Evolutionary conservation across 2,888 invertebrate species (phyloP).

Genomic region (Ectemnius lituratus): DNA sequence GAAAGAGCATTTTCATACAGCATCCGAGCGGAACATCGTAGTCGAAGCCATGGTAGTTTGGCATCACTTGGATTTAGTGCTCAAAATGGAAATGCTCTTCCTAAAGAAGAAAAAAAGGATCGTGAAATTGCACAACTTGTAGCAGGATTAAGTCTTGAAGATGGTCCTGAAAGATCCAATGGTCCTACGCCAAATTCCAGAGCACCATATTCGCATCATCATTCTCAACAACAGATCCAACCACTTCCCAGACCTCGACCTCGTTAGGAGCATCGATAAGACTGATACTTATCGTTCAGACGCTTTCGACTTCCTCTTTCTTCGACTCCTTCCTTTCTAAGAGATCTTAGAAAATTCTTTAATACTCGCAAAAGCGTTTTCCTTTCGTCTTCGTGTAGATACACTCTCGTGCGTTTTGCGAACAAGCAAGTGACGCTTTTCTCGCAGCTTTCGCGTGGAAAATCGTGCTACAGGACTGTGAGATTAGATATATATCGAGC

Average conservation of each 20-base stretch:
- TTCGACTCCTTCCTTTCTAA: too few relatives aligned
- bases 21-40: conserved; percentile 94
- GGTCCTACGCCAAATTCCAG: conserved; percentile 81
- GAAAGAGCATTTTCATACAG: conserved; percentile 96
- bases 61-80: conserved; percentile 94
- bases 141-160: conserved; percentile 91
- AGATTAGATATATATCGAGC: background rate
- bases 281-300: conserved; percentile 11
- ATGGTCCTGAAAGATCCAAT: conserved; percentile 85
- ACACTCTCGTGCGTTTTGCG: background rate
- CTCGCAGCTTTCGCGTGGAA: conserved; percentile 43
- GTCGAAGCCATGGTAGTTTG: conserved; percentile 93
- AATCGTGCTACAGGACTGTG: conserved; percentile 23
- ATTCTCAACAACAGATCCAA: conserved; percentile 62
- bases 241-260: conserved; percentile 75
- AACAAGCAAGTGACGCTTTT: conserved; percentile 10
- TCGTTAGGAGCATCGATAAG: conserved; percentile 60
- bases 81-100: conserved; percentile 80
- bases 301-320: background rate
- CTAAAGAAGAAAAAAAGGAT: conserved; percentile 85
- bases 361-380: background rate
- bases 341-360: too few relatives aligned
- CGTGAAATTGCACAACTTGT: conserved; percentile 95
- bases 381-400: background rate
- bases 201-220: conserved; percentile 51